Conservation (phyloP, 2,797 vertebrate genomes). For the Protonibea diacanthus region DNA sequence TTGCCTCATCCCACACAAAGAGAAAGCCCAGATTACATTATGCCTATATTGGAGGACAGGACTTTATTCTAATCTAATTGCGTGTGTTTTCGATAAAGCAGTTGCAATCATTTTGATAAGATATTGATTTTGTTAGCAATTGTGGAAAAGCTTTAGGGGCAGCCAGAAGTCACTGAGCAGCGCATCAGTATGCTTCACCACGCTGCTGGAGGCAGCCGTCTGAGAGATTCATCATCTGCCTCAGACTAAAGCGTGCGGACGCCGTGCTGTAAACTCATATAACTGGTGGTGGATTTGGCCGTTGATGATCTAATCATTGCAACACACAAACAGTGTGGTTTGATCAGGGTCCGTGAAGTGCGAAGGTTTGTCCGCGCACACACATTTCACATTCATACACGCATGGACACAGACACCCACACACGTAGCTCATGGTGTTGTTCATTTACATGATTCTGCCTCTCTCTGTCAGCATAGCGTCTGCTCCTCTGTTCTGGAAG, state of each 20-base stretch:
- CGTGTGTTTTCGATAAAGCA: conserved; percentile 16
- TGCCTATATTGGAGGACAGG: not conserved
- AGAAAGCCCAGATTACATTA: conserved; percentile 19
- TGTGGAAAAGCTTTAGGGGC: conserved; percentile 14
- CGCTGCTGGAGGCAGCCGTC: conserved; percentile 25
- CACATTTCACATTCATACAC: conserved; percentile 5
- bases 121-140: conserved; percentile 42
- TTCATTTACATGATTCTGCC: conserved; percentile 18
- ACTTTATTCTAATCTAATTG: conserved; percentile 30
- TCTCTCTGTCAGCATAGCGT: conserved; percentile 7
- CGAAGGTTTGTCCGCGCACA: not conserved
- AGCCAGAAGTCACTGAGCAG: conserved; percentile 29
- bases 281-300: conserved; percentile 15
- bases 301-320: conserved; percentile 5
- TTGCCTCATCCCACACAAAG: not conserved
- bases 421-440: conserved; percentile 8
- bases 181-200: conserved; percentile 57
- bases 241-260: conserved; percentile 20
- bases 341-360: conserved; percentile 7
- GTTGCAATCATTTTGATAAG: conserved; percentile 25
- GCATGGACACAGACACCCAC: not conserved
- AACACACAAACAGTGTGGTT: not conserved
- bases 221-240: conserved; percentile 45
- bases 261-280: not conserved
- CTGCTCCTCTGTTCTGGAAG: conserved; percentile 12